phyloP scores from a whole-genome alignment of 2,888 invertebrate species.

The Teinopalpus imperialis region DNA sequence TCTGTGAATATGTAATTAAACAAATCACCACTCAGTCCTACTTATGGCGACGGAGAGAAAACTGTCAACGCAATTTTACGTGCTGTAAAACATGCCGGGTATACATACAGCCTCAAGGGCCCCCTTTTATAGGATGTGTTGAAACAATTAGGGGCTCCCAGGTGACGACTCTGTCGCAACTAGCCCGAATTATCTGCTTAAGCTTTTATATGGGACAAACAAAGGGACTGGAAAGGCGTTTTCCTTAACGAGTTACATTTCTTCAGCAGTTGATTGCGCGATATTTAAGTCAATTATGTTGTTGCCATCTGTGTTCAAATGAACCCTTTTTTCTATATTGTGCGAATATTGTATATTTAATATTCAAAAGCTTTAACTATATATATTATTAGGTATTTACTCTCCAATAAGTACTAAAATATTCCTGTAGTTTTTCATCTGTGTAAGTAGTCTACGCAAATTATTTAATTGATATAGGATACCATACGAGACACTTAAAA shows the following conservation, averaged over 20 bases:
- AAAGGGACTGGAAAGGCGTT: conserved; percentile 24
- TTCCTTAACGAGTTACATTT: conserved; percentile 6
- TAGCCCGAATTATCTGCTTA: conserved; percentile 71
- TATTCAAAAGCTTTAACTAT: too few species aligned
- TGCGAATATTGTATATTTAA: too few species aligned
- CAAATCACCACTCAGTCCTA: not conserved
- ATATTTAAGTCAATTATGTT: not conserved
- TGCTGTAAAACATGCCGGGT: conserved; percentile 42
- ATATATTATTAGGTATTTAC: too few species aligned
- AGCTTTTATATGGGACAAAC: conserved; percentile 44
- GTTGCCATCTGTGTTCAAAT: too few species aligned
- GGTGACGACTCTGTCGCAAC: conserved; percentile 67
- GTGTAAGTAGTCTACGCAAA: too few species aligned
- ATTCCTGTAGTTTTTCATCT: too few species aligned
- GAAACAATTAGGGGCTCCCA: conserved; percentile 68
- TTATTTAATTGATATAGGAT: too few species aligned
- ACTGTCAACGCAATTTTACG: conserved; percentile 40
- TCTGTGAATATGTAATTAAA: not conserved
- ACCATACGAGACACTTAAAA: too few species aligned
- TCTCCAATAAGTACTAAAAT: too few species aligned
- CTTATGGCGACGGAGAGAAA: conserved; percentile 6
- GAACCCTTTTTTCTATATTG: too few species aligned
- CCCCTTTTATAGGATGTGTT: conserved; percentile 44
- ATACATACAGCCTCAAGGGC: conserved; percentile 37
- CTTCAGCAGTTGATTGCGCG: not conserved